Evolutionary conservation across 2,113 vertebrate species (phyloP).

Genomic region (Cyphomyrus discorhynchus): DNA sequence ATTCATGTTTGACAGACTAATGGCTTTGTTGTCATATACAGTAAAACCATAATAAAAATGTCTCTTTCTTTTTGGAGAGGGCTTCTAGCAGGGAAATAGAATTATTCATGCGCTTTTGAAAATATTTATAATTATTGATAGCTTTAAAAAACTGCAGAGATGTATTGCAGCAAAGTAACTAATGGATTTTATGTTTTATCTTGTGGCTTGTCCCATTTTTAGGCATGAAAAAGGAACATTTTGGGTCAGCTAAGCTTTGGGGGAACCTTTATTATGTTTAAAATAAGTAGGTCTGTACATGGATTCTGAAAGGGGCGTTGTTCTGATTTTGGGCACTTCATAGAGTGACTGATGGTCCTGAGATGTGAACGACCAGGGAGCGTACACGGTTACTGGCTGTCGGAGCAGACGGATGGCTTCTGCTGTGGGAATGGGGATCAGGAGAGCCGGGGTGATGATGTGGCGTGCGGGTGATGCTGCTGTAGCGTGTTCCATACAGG

Average conservation of each 20-base stretch:
- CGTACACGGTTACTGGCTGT: background rate
- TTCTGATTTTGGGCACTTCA: background rate
- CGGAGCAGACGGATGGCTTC: background rate
- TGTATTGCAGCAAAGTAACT: background rate
- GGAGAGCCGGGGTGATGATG: no score
- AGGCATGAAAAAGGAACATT: background rate
- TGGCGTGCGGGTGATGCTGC: background rate
- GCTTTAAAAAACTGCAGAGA: background rate
- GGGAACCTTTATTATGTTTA: background rate
- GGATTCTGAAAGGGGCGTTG: background rate
- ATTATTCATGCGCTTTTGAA: background rate
- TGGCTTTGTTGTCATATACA: background rate
- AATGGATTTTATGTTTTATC: background rate
- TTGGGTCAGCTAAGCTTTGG: background rate
- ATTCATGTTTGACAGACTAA: background rate
- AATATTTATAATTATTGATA: background rate
- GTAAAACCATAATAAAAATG: background rate
- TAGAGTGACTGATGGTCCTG: background rate
- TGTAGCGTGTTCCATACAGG: background rate
- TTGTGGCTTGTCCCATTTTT: background rate
- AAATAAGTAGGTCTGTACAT: background rate
- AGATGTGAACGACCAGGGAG: background rate
- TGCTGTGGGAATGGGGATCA: background rate
- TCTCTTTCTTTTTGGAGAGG: background rate
- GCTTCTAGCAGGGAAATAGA: background rate